Conservation (phyloP, 2,797 vertebrate species). For the Fistularia tabacaria region DNA sequence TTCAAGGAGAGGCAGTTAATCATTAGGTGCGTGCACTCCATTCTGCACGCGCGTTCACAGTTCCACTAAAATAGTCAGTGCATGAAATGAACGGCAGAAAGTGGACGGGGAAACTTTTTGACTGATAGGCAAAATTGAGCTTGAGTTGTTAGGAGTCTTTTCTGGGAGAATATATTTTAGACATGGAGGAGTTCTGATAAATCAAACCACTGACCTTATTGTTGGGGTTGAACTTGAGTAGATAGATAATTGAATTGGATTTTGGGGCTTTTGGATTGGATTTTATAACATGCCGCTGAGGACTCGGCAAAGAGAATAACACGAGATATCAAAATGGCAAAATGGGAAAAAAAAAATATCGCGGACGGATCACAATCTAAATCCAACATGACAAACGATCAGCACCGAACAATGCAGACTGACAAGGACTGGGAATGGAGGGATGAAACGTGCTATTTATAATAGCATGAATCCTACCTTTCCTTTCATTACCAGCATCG, state of each 20-base stretch:
- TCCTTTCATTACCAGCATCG: too few species aligned
- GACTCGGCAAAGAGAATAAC: too few species aligned
- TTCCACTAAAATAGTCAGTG: conserved; percentile 41
- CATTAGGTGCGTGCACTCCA: conserved; percentile 12
- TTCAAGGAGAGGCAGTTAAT: conserved; percentile 20
- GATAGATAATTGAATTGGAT: conserved; percentile 4
- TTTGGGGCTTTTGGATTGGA: too few species aligned
- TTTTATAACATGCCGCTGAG: too few species aligned
- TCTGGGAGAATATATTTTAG: conserved; percentile 1
- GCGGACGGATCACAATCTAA: conserved; percentile 18
- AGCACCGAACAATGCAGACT: too few species aligned
- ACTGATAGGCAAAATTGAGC: conserved; percentile 8
- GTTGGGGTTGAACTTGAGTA: neutral
- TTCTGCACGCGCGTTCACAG: conserved; percentile 19
- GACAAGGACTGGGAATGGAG: too few species aligned
- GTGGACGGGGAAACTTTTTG: conserved; percentile 27
- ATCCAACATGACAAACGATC: neutral
- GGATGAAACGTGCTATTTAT: too few species aligned
- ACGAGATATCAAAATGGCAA: conserved; percentile 10
- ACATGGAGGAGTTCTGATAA: neutral
- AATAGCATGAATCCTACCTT: too few species aligned
- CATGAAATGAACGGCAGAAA: conserved; percentile 53
- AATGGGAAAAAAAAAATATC: conserved; percentile 5
- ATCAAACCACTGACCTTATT: too few species aligned
- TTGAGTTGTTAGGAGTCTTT: neutral